Percentiles rank a stretch among this genome's conserved stretches.
Conservation (phyloP, 2,113 vertebrate species). For the Speoplatyrhinus poulsoni region DNA sequence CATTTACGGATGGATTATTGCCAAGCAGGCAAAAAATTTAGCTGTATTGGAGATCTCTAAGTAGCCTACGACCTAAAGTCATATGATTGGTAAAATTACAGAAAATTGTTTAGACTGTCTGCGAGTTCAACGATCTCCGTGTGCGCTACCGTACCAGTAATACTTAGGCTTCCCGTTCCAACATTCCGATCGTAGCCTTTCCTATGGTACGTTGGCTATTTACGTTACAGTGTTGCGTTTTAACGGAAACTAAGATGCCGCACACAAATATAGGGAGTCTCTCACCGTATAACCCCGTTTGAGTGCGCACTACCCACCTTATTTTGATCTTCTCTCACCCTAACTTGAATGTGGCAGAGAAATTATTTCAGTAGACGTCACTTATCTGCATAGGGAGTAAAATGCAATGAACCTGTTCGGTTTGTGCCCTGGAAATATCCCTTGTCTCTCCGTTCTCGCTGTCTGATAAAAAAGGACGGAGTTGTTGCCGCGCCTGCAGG, state of each 20-base stretch:
- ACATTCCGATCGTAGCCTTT: not conserved
- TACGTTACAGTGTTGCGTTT: not conserved
- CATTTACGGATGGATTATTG: constrained; percentile 31
- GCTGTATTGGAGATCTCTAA: constrained; percentile 18
- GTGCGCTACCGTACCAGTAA: not conserved
- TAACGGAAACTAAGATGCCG: not conserved
- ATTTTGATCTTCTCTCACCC: constrained; percentile 59
- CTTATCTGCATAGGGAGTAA: constrained; percentile 74
- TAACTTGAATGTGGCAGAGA: constrained; percentile 68
- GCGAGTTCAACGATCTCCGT: not conserved
- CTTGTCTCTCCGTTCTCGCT: constrained; percentile 2
- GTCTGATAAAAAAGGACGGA: constrained; percentile 13
- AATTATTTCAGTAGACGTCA: constrained; percentile 71
- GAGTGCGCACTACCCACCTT: too few relatives aligned
- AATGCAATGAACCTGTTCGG: constrained; percentile 59
- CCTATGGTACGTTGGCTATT: not conserved
- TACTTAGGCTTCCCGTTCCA: not conserved
- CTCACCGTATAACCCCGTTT: too few relatives aligned
- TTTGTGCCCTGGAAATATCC: constrained; percentile 27
- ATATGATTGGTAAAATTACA: constrained; percentile 41
- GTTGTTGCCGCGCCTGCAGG: constrained; percentile 48
- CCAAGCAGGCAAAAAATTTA: not conserved
- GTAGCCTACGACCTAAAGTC: not conserved
- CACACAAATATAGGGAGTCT: not conserved
- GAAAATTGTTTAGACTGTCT: not conserved